phyloP scores from a whole-genome alignment of 2,888 invertebrate genomes.

The Pseudoips prasinana region DNA sequence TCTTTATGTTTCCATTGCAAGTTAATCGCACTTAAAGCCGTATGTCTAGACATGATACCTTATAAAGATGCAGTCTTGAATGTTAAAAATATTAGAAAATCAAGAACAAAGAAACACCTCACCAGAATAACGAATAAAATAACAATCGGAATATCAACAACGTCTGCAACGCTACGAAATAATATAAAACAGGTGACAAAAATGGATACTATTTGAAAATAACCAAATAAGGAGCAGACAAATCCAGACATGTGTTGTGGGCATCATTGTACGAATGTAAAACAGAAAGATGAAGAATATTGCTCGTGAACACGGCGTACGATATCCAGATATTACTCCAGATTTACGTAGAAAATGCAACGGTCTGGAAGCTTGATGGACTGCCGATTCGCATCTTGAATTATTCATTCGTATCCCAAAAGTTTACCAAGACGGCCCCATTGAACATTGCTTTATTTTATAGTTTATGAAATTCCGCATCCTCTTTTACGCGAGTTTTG shows the following conservation, averaged over 20 bases:
- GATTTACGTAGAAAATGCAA: constrained; percentile 74
- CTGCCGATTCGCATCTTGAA: constrained; percentile 74
- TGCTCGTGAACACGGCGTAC: constrained; percentile 58
- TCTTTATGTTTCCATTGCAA: too few relatives aligned
- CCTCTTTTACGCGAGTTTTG: constrained; percentile 39
- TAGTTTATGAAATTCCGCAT: constrained; percentile 59
- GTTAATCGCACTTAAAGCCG: too few relatives aligned
- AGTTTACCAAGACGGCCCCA: constrained; percentile 57
- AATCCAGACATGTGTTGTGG: constrained; percentile 30
- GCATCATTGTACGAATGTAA: constrained; percentile 45
- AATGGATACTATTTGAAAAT: constrained; percentile 15
- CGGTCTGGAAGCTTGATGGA: constrained; percentile 66
- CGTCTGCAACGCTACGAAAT: neutral
- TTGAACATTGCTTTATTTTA: constrained; percentile 72
- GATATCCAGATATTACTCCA: constrained; percentile 59
- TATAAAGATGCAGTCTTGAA: too few relatives aligned
- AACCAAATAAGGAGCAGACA: constrained; percentile 29
- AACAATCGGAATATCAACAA: neutral
- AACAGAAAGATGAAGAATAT: constrained; percentile 55
- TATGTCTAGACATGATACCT: too few relatives aligned
- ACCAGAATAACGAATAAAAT: too few relatives aligned
- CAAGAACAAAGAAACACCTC: too few relatives aligned
- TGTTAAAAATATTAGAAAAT: too few relatives aligned
- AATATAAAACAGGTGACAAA: constrained; percentile 14
- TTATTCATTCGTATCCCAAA: constrained; percentile 71